A percentile compares a stretch with the other conserved stretches of the same genome.
Conservation (phyloP, 1,140 invertebrate genomes). For the Philaenus spumarius region DNA sequence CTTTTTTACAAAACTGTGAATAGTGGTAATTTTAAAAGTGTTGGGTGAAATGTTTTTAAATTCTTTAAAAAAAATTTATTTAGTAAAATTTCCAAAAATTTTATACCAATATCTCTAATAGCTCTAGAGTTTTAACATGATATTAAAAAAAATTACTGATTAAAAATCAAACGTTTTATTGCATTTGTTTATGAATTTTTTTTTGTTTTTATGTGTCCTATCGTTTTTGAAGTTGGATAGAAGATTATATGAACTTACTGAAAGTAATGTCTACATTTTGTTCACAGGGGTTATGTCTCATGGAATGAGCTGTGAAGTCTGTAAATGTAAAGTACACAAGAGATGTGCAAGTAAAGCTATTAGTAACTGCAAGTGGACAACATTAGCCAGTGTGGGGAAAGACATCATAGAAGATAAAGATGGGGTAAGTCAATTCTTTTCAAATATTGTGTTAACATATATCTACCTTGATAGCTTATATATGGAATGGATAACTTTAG, state of each 20-base stretch:
- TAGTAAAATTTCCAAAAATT: too few relatives aligned
- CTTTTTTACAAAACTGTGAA: too few relatives aligned
- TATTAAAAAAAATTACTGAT: too few relatives aligned
- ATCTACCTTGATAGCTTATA: too few relatives aligned
- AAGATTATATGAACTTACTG: not conserved
- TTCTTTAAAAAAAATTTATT: too few relatives aligned
- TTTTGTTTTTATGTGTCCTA: slow-evolving; percentile 9
- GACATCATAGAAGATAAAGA: slow-evolving; percentile 90
- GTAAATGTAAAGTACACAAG: slow-evolving; percentile 96
- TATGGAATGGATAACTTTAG: too few relatives aligned
- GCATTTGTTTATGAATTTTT: slow-evolving; percentile 5
- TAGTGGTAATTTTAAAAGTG: too few relatives aligned
- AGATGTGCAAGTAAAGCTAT: slow-evolving; percentile 84
- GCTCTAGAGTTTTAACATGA: too few relatives aligned
- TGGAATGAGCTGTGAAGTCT: slow-evolving; percentile 92
- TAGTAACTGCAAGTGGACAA: slow-evolving; percentile 96
- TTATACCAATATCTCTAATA: too few relatives aligned
- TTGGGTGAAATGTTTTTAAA: too few relatives aligned
- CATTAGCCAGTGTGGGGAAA: slow-evolving; percentile 83
- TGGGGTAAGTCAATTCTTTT: slow-evolving; percentile 76
- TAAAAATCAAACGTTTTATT: not conserved
- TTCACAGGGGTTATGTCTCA: slow-evolving; percentile 79
- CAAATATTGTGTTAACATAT: too few relatives aligned
- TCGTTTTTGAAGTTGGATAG: not conserved
- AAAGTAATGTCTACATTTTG: not conserved